Evolutionary conservation across 2,797 vertebrate species (phyloP), one percentile per base, ranked within the genome.

Genomic region (Coreius guichenoti): DNA sequence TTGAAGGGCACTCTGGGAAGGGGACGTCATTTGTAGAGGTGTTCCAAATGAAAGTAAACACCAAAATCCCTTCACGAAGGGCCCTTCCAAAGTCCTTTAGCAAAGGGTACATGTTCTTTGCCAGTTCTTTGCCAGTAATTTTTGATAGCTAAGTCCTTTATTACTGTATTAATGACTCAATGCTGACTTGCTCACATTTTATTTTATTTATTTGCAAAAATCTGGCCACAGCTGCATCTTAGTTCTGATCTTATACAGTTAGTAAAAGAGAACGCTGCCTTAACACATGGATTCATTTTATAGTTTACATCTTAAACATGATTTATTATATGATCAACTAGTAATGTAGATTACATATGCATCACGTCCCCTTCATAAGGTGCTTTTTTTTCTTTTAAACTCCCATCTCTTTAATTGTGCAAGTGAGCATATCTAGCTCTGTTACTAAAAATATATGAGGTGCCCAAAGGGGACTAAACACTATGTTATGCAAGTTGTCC

Each of bases 401-500:
- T 69, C n/a, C n/a, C 29, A 11, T 65, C 33, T 12, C 47, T 73
- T 87, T 73, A 70, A 58, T 69, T 77, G 67, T 51, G 47, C 51
- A 54, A 78, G 58, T 68, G 51, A 58, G 58, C 45, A 81, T 63
- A 33, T 65, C 68, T 31, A 8, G 19, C 80, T 76, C 47, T 49
- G 72, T 43, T 77, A 13, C 81, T 77, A 81, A 78, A 83, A 81
- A 75, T 84, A 82, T 85, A 72, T 54, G 17, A 80, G 54, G 33
- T 80, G 29, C 78, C 86, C 81, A 76, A 87, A 75, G 26, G 68
- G 68, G 23, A 54, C 75, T 72, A 33, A 73, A 68, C 39, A 45
- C 80, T 84, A 63, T 80, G 87, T 86, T 87, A 86, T 77, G 70
- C 84, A 89, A 85, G 65, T 89, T 85, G 87, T 69, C 54, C 75